Conservation (phyloP, 2,888 invertebrate species). For the Elmis aenea region DNA sequence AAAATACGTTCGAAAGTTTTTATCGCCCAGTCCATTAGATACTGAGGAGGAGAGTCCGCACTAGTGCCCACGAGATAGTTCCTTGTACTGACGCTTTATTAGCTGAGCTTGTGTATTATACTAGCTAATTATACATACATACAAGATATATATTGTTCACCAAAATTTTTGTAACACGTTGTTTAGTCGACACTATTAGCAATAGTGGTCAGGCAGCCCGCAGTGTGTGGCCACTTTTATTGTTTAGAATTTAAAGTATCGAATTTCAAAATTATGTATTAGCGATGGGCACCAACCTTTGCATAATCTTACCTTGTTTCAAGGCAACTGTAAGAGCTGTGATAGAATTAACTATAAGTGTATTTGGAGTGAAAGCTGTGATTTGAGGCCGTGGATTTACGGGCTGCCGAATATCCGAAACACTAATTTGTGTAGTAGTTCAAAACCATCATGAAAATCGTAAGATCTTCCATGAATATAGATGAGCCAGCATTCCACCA, state of each 20-base stretch:
- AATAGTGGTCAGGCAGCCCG: conserved; percentile 20
- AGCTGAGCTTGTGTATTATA: conserved; percentile 20
- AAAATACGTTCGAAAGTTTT: conserved; percentile 84
- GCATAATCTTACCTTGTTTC: conserved; percentile 32
- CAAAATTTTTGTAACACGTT: conserved; percentile 26
- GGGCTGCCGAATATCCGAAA: conserved; percentile 15
- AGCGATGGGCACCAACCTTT: conserved; percentile 12
- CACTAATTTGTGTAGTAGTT: conserved; percentile 12
- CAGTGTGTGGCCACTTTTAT: conserved; percentile 18
- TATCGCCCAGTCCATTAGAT: conserved; percentile 81
- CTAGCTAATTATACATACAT: conserved; percentile 20
- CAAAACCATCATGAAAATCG: conserved; percentile 16
- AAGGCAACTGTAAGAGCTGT: conserved; percentile 47
- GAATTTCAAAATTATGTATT: conserved; percentile 2
- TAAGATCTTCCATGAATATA: conserved; percentile 26
- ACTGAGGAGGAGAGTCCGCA: conserved; percentile 75
- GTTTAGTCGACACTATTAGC: conserved; percentile 25
- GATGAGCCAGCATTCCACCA: conserved; percentile 26
- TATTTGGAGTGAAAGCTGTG: conserved; percentile 30
- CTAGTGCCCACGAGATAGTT: conserved; percentile 47
- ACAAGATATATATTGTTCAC: conserved; percentile 26
- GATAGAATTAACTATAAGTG: conserved; percentile 42
- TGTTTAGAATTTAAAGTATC: conserved; percentile 3
- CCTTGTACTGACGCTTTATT: conserved; percentile 29
- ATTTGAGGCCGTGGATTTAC: conserved; percentile 18